phyloP scores from a whole-genome alignment of 2,888 invertebrate genomes.

The Furcula furcula region DNA sequence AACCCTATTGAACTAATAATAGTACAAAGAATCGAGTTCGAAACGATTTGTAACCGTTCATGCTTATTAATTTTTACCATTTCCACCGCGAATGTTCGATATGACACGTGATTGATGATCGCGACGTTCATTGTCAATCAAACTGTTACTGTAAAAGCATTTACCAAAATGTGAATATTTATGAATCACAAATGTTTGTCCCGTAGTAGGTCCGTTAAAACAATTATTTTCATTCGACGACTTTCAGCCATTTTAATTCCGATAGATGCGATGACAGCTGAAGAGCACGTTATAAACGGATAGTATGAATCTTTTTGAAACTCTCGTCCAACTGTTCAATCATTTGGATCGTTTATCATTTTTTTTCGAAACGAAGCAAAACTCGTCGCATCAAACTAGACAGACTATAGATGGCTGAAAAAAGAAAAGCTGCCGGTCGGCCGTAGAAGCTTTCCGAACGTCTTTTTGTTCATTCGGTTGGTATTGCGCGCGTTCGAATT shows the following conservation, averaged over 20 bases:
- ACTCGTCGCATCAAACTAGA: conserved; percentile 70
- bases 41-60: conserved; percentile 17
- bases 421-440: conserved; percentile 53
- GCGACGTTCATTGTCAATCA: conserved; percentile 71
- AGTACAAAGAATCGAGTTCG: conserved; percentile 19
- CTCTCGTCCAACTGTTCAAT: conserved; percentile 70
- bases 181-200: conserved; percentile 48
- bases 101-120: conserved; percentile 66
- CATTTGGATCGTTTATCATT: conserved; percentile 77
- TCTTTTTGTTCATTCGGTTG: conserved; percentile 72
- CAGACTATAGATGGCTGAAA: conserved; percentile 69
- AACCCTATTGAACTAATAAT: conserved; percentile 20
- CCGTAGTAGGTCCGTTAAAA: conserved; percentile 57
- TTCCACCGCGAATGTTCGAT: conserved; percentile 53
- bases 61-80: conserved; percentile 44
- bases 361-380: conserved; percentile 56
- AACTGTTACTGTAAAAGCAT: conserved; percentile 65
- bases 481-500: conserved; percentile 56
- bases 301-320: conserved; percentile 61
- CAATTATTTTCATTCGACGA: conserved; percentile 40
- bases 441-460: conserved; percentile 69
- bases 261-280: conserved; percentile 44
- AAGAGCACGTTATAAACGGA: conserved; percentile 43
- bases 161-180: conserved; percentile 71
- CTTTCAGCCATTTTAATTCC: conserved; percentile 59